These are phyloP conservation scores for Carassius carassius DNA, from an alignment of 2,113 vertebrate genomes.

Conservation along the genomic window DNA sequence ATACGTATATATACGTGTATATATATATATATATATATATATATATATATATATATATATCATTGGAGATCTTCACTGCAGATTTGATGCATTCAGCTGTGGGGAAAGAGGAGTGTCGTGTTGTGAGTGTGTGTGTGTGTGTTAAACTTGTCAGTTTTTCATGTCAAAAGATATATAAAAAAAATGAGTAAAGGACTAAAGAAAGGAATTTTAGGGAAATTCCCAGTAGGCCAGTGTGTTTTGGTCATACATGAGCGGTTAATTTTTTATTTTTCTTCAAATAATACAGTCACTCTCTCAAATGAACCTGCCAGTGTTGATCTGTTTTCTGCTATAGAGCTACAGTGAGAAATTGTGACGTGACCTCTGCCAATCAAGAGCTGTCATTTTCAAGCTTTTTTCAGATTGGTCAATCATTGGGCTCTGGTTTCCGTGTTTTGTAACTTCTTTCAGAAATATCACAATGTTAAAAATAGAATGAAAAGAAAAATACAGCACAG, in stretches of 20 bases:
- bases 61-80: too few relatives aligned
- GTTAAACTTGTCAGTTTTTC: too few relatives aligned
- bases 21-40: too few relatives aligned
- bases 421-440: neutral
- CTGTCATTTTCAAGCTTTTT: neutral
- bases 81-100: neutral
- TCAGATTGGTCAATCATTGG: neutral
- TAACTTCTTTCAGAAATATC: neutral
- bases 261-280: neutral
- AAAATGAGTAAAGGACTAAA: too few relatives aligned
- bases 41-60: too few relatives aligned
- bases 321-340: neutral
- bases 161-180: too few relatives aligned
- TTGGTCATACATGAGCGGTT: neutral
- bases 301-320: neutral
- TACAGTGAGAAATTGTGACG: neutral
- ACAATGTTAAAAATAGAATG: constrained; percentile 3
- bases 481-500: neutral
- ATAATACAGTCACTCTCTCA: neutral
- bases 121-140: constrained; percentile 8
- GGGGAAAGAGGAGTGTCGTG: neutral
- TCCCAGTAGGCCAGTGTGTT: neutral
- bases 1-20: too few relatives aligned
- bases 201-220: neutral
- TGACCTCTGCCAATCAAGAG: constrained; percentile 6